Conservation (phyloP, 2,797 vertebrate genomes). For the Buceros bicornis region DNA sequence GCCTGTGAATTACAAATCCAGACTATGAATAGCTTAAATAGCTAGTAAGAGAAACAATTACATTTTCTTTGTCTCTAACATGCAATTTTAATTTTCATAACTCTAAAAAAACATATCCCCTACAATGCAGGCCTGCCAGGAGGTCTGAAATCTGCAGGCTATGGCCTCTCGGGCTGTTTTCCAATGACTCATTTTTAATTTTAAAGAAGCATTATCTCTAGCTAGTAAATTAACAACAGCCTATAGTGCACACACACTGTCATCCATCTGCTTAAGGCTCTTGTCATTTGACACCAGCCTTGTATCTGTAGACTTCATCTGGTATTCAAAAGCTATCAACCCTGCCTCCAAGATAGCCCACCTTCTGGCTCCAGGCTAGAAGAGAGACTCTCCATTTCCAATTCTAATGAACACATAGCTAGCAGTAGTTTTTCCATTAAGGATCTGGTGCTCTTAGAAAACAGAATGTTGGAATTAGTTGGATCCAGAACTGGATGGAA, state of each 20-base stretch:
- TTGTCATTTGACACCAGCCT: slow-evolving; percentile 78
- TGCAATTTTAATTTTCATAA: slow-evolving; percentile 65
- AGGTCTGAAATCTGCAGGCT: slow-evolving; percentile 58
- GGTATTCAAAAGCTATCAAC: slow-evolving; percentile 75
- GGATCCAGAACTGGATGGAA: slow-evolving; percentile 43
- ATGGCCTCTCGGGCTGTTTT: slow-evolving; percentile 66
- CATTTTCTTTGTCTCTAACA: slow-evolving; percentile 42
- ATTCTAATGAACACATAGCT: slow-evolving; percentile 68
- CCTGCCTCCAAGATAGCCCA: slow-evolving; percentile 74
- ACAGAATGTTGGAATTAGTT: slow-evolving; percentile 37
- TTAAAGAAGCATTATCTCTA: slow-evolving; percentile 77
- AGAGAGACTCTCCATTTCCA: slow-evolving; percentile 76
- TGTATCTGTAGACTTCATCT: slow-evolving; percentile 77
- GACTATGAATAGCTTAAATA: neutral
- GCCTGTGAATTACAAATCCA: slow-evolving; percentile 1
- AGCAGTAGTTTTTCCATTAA: slow-evolving; percentile 55
- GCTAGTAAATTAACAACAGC: slow-evolving; percentile 80
- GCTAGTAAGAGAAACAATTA: slow-evolving; percentile 48
- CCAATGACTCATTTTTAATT: slow-evolving; percentile 77
- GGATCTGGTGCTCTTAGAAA: slow-evolving; percentile 39
- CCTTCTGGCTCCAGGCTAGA: slow-evolving; percentile 75
- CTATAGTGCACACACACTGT: slow-evolving; percentile 69
- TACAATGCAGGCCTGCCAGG: slow-evolving; percentile 37
- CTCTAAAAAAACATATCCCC: slow-evolving; percentile 3
- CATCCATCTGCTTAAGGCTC: slow-evolving; percentile 81